Evolutionary conservation across 2,888 invertebrate genomes (phyloP), one percentile per base, ranked within the genome.

Genomic region (Tiliacea citrago): DNA sequence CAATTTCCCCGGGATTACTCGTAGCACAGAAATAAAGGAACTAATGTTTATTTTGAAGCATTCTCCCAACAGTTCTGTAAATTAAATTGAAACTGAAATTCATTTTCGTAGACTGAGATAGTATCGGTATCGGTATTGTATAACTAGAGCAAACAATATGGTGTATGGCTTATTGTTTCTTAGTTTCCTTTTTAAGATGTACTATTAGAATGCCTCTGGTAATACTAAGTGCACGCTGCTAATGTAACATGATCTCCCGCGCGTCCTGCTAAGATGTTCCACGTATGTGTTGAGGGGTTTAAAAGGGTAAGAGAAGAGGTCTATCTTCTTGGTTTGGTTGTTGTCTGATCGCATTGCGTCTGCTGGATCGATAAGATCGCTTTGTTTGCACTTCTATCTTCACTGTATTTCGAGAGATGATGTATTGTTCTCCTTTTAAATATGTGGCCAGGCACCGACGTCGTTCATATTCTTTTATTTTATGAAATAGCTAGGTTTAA

Each of bases 311-410:
- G 42, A 24, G 12, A 6, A 13, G 42, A 49, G 86, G 29, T 86
- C 82, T 82, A 35, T 45, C 0, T 51, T 8, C 35, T 57, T 88
- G 88, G 90, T 79, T 75, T 35, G 74, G 74, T 84, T 83, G 84
- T 88, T 83, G 87, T 84, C 81, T 87, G 88, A 86, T 90, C 84
- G 87, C 84, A 89, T 86, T 89, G 89, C 89, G 86, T 88, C 81
- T 81, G 68, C 72, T 83, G 78, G 88, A 81, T 90, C 89, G 90
- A 90, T 90, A 88, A 78, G 73, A 89, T 86, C 84, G 86, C 86
- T 90, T 89, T 91, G 91, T 91, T 90, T 90, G 89, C 87, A 86
- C 83, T 89, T 81, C 81, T 85, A 82, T 85, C 84, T 86, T 77
- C 68, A 66, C 65, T 68, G 73, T 79, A 66, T 76, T 81, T 76